Base-by-base conservation (phyloP, 2,888 invertebrate species). In the Yponomeuta plumbellus region DNA sequence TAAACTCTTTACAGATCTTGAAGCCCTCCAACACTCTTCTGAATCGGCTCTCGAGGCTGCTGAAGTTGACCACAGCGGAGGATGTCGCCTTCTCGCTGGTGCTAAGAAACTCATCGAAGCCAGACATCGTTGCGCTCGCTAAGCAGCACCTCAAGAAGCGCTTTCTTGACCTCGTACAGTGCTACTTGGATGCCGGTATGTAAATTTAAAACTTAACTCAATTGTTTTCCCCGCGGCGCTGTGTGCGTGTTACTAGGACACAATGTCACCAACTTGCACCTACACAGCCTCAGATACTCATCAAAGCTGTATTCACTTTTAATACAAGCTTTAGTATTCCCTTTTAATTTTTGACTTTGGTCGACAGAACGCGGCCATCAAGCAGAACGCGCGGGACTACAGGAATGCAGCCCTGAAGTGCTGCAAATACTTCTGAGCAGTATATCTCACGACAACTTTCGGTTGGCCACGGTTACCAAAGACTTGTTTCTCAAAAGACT, bases 21-120 rank as follows among this genome's bases (percentile, higher is more conserved):
- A 95, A 95, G 87, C 94, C 96, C 74, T 93, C 96, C 74, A 92
- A 94, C 75, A 95, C 96, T 83, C 93, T 98, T 82, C 94, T 98
- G 83, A 92, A 93, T 79, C 96, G 97, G 81, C 92, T 98, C 76
- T 95, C 96, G 86, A 96, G 96, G 92, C 93, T 96, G 78, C 93
- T 98, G 78, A 96, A 96, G 83, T 94, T 98, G 78, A 95, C 95
- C 69, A 94, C 96, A 75, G 95, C 97, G 63, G 97, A 98, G 89
- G 98, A 98, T 93, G 96, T 98, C 78, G 95, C 96, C 65, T 95
- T 98, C 86, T 96, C 97, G 68, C 92, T 98, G 77, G 96, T 97
- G 69, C 91, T 98, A 72, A 94, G 95, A 73, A 83, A 96, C 80
- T 97, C 97, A 21, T 93, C 94, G 61, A 95, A 95, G 83, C 80